These are phyloP conservation scores for Acanthosepion pharaonis DNA, from an alignment of 2,888 invertebrate species.

Conservation along the genomic window DNA sequence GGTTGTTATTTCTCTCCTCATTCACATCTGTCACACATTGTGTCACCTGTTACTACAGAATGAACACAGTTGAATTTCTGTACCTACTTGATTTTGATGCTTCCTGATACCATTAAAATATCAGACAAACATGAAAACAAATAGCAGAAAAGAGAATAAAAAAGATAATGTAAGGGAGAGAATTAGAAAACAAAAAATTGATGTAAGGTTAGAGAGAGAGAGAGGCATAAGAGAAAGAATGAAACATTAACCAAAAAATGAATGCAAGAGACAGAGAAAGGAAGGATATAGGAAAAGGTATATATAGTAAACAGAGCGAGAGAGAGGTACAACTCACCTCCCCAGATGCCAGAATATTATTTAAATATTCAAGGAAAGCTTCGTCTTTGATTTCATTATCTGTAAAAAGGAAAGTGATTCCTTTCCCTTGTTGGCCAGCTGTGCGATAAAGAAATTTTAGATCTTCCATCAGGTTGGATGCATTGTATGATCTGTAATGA, in stretches of 20 bases:
- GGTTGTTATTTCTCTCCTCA: too few species aligned
- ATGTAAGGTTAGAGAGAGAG: not conserved
- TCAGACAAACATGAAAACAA: too few species aligned
- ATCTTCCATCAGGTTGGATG: slow-evolving; percentile 94
- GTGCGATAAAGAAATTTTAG: slow-evolving; percentile 92
- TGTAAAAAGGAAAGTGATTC: slow-evolving; percentile 97
- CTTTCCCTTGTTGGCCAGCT: slow-evolving; percentile 95
- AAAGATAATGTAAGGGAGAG: too few species aligned
- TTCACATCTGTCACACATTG: too few species aligned
- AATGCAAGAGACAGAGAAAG: not conserved
- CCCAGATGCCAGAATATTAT: slow-evolving; percentile 92
- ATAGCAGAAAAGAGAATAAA: too few species aligned
- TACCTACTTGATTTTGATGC: too few species aligned
- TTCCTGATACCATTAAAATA: too few species aligned
- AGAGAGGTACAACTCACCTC: slow-evolving; percentile 65
- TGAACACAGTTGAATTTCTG: too few species aligned
- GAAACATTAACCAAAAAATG: not conserved
- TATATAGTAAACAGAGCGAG: not conserved
- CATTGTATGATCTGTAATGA: slow-evolving; percentile 85
- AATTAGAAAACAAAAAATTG: too few species aligned
- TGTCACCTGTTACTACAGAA: too few species aligned
- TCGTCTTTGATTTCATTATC: slow-evolving; percentile 98
- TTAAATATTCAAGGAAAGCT: slow-evolving; percentile 95
- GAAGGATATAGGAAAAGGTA: too few species aligned
- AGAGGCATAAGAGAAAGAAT: not conserved